phyloP scores from a whole-genome alignment of 2,113 vertebrate genomes.

The Hoplias malabaricus region DNA sequence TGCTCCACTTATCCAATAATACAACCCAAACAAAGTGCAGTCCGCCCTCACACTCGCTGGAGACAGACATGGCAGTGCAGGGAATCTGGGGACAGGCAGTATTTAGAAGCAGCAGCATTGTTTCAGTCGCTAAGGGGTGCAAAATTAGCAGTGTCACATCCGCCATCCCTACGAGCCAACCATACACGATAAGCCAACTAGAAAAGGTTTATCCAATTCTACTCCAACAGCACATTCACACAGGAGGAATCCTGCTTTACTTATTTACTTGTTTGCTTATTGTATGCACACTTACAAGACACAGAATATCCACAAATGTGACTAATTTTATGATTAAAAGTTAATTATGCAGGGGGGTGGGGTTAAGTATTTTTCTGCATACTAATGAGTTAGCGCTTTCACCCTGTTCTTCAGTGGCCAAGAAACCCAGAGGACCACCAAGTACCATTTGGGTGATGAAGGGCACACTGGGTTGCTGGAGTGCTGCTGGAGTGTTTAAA shows the following conservation, averaged over 20 bases:
- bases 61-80: not conserved
- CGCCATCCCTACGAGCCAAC: not conserved
- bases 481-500: no score
- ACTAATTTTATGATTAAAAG: no score
- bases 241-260: not conserved
- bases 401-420: no score
- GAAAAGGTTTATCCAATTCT: not conserved
- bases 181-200: not conserved
- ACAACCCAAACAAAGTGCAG: constrained; percentile 15
- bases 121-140: not conserved
- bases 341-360: no score
- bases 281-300: no score
- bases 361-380: no score
- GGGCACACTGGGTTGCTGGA: no score
- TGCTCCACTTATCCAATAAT: constrained; percentile 35
- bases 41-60: not conserved
- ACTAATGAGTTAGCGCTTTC: no score
- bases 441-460: no score
- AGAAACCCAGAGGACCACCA: no score
- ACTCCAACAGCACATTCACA: not conserved
- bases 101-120: constrained; percentile 10
- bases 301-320: no score
- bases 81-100: not conserved
- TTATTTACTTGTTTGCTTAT: no score
- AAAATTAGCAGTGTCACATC: not conserved